A percentile compares a stretch with the other conserved stretches of the same genome.
phyloP scores from a whole-genome alignment of 2,113 vertebrate genomes.

The Phalacrocorax pelagicus region DNA sequence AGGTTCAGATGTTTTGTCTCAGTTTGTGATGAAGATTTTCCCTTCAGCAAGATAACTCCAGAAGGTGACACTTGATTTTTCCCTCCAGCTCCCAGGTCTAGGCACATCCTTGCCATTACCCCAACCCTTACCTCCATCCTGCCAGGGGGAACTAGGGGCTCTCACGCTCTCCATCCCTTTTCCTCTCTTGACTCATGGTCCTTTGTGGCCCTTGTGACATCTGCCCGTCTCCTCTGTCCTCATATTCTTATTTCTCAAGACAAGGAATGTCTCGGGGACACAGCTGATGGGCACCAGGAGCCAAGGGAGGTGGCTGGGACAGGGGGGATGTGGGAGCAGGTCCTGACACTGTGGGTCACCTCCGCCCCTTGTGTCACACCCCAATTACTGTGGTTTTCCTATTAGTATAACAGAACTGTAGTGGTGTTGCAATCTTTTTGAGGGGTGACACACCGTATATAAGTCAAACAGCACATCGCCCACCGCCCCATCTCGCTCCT shows the following conservation, averaged over 20 bases:
- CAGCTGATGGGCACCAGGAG: not conserved
- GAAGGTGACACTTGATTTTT: not conserved
- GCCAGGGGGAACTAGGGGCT: not conserved
- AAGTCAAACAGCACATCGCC: not conserved
- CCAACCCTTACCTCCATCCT: not conserved
- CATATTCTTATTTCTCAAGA: not conserved
- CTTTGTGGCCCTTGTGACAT: not conserved
- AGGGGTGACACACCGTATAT: not conserved
- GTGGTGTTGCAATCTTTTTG: not conserved
- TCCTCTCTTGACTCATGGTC: accelerated
- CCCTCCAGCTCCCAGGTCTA: not conserved
- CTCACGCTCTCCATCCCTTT: not conserved
- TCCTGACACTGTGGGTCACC: accelerated
- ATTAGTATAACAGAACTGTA: accelerated
- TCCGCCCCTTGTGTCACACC: accelerated
- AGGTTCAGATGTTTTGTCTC: not conserved
- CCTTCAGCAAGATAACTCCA: not conserved
- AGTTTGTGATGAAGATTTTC: not conserved
- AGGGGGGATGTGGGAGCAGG: not conserved
- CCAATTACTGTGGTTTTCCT: not conserved
- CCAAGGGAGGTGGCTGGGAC: not conserved
- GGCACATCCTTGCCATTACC: not conserved
- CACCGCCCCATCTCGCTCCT: not conserved
- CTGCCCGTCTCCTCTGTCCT: not conserved
- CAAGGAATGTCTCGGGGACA: not conserved